Evolutionary conservation across 2,888 invertebrate species (phyloP).

Genomic region (Nemapogon koenigi): DNA sequence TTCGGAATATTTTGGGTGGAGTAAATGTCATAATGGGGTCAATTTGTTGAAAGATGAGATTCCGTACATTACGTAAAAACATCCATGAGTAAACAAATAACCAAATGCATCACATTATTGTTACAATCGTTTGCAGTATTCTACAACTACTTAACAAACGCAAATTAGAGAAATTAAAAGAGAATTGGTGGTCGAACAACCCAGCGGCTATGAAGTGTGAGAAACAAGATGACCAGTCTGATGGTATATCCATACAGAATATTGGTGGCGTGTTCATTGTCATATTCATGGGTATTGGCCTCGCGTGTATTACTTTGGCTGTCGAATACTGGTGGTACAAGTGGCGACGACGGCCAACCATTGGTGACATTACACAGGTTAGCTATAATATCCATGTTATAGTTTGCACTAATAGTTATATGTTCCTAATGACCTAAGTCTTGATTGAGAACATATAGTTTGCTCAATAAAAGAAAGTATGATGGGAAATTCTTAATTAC

Average conservation of each 20-base stretch:
- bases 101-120: not conserved
- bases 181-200: conserved; percentile 96
- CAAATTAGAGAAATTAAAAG: conserved; percentile 90
- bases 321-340: conserved; percentile 96
- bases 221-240: conserved; percentile 90
- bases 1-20: not conserved
- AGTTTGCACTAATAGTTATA: no score
- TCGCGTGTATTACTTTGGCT: conserved; percentile 88
- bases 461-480: no score
- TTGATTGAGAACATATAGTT: no score
- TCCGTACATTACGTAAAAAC: no score
- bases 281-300: conserved; percentile 92
- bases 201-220: conserved; percentile 79
- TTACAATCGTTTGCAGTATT: conserved; percentile 69
- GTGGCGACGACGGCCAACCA: conserved; percentile 69
- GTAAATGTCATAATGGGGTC: no score
- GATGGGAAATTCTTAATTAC: no score
- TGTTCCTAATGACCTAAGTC: no score
- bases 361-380: conserved; percentile 69
- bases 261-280: conserved; percentile 98
- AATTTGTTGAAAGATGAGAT: no score
- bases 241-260: conserved; percentile 97
- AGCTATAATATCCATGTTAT: not conserved
- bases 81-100: no score
- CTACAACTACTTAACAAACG: conserved; percentile 92